Evolutionary conservation across 2,888 invertebrate species (phyloP).

Genomic region (Auanema freiburgensis): DNA sequence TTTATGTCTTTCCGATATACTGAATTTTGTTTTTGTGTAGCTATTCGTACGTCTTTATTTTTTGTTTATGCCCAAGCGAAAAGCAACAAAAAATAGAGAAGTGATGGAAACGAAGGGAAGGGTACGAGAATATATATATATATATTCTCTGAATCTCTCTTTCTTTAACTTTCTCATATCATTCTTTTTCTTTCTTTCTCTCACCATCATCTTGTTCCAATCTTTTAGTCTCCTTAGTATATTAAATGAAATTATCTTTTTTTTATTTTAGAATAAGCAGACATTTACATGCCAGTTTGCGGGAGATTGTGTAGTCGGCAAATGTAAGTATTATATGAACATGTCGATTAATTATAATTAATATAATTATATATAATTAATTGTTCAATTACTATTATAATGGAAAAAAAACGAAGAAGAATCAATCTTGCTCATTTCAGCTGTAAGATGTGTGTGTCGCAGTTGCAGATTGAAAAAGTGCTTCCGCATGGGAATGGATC

Average conservation of each 20-base stretch:
- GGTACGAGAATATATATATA: no score
- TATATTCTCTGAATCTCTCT: not conserved
- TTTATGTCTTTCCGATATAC: no score
- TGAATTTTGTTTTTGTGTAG: no score
- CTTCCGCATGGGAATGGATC: slow-evolving; percentile 55
- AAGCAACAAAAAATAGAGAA: no score
- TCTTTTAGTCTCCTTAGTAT: no score
- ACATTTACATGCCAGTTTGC: slow-evolving; percentile 52
- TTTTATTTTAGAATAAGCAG: slow-evolving; percentile 51
- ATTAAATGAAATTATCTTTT: not conserved
- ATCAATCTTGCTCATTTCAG: slow-evolving; percentile 25
- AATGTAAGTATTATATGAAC: no score
- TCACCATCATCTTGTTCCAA: no score
- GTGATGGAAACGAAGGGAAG: no score
- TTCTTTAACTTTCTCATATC: slow-evolving; percentile 1
- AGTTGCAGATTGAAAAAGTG: slow-evolving; percentile 54
- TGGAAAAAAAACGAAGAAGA: not conserved
- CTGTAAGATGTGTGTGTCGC: slow-evolving; percentile 53
- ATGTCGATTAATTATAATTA: no score
- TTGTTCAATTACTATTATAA: not conserved
- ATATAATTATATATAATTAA: no score
- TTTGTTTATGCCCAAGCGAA: no score
- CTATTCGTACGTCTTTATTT: no score
- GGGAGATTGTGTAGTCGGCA: slow-evolving; percentile 50
- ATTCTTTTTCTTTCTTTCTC: slow-evolving; percentile 2